Evolutionary conservation across 2,888 invertebrate genomes (phyloP).

Genomic region (Tortrix viridana): DNA sequence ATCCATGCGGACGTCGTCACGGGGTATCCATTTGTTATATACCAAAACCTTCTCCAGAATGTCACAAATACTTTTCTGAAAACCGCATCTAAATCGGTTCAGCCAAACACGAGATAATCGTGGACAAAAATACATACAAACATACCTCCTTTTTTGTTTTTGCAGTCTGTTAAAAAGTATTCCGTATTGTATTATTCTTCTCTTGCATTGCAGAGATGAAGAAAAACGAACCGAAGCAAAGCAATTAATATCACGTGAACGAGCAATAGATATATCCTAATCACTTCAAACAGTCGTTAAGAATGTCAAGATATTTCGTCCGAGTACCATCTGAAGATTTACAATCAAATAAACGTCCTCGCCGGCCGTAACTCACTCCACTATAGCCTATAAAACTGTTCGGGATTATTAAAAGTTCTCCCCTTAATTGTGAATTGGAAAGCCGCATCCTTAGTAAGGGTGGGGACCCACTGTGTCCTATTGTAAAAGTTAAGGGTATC

Average conservation of each 20-base stretch:
- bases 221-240: no score
- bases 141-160: no score
- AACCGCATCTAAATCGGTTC: no score
- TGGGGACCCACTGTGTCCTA: conserved; percentile 28
- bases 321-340: conserved; percentile 30
- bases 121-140: no score
- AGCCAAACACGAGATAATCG: no score
- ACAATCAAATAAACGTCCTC: conserved; percentile 33
- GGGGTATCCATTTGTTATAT: no score
- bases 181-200: no score
- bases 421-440: conserved; percentile 71
- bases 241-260: neutral
- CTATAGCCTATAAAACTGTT: conserved; percentile 45
- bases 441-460: conserved; percentile 68
- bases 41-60: no score
- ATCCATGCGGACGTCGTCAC: no score
- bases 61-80: no score
- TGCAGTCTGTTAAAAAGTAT: no score
- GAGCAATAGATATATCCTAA: neutral
- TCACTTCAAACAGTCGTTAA: neutral
- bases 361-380: conserved; percentile 28
- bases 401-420: conserved; percentile 73
- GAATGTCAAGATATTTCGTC: neutral
- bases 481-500: neutral
- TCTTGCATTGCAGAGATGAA: no score